Percentiles rank a stretch among this genome's conserved stretches.
Evolutionary conservation across 2,888 invertebrate species (phyloP).

Genomic region (Meteorus cinctellus): DNA sequence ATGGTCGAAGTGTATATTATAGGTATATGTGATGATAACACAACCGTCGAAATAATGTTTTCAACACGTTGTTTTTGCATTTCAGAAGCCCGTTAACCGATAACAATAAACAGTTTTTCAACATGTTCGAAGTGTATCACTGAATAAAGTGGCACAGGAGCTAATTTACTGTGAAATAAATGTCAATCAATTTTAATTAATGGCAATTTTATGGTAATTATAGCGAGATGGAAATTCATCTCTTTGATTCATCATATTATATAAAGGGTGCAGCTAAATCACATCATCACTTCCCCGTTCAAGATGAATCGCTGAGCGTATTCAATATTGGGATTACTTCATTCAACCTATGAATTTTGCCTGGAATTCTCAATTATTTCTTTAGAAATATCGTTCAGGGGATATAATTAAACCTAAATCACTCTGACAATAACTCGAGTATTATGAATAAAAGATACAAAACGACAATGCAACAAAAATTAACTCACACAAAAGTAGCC

Average conservation of each 20-base stretch:
- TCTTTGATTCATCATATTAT: neutral
- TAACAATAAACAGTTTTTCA: conserved; percentile 13
- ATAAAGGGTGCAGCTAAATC: neutral
- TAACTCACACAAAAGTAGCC: too few relatives aligned
- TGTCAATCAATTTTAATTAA: neutral
- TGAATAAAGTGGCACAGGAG: neutral
- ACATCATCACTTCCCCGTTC: too few relatives aligned
- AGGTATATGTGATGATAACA: conserved; percentile 6
- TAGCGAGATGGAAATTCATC: neutral
- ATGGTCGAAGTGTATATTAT: conserved; percentile 42
- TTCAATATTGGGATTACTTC: too few relatives aligned
- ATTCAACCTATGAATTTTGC: too few relatives aligned
- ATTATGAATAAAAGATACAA: too few relatives aligned
- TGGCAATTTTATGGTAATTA: conserved; percentile 13
- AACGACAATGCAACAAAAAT: too few relatives aligned
- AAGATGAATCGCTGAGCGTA: too few relatives aligned
- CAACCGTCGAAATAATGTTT: conserved; percentile 22
- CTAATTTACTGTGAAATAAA: conserved; percentile 7
- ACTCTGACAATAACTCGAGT: too few relatives aligned
- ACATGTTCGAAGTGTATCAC: neutral
- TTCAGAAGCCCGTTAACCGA: neutral
- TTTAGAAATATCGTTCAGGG: too few relatives aligned
- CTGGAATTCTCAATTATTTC: too few relatives aligned
- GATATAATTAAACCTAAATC: too few relatives aligned
- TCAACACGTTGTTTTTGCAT: conserved; percentile 8